phyloP scores from a whole-genome alignment of 2,888 invertebrate genomes.

The Boloria selene region DNA sequence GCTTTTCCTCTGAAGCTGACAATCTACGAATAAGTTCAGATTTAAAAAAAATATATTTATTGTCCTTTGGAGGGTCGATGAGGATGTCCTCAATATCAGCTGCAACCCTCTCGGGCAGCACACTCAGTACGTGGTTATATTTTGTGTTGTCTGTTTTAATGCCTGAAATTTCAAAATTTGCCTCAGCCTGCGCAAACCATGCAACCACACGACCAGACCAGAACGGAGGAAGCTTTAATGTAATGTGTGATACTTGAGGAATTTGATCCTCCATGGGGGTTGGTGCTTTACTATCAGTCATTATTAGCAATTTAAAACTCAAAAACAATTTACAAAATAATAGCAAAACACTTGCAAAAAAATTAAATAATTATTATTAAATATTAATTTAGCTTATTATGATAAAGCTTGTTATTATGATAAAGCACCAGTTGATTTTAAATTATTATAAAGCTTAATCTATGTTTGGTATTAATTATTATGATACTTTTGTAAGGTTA shows the following conservation, averaged over 20 bases:
- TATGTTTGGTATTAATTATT: too few relatives aligned
- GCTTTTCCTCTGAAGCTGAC: conserved; percentile 29
- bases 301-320: too few relatives aligned
- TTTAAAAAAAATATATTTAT: conserved; percentile 30
- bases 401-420: too few relatives aligned
- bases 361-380: too few relatives aligned
- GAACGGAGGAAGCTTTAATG: conserved; percentile 25
- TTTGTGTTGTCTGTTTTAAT: conserved; percentile 24
- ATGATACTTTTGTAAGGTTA: too few relatives aligned
- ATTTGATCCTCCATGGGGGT: not conserved
- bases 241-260: not conserved
- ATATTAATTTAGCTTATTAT: too few relatives aligned
- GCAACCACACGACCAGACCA: conserved; percentile 24
- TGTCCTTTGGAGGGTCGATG: conserved; percentile 21
- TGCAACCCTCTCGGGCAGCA: conserved; percentile 16
- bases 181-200: conserved; percentile 32
- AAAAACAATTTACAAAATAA: too few relatives aligned
- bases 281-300: not conserved
- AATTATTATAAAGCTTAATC: too few relatives aligned
- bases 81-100: conserved; percentile 31
- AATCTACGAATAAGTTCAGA: conserved; percentile 27
- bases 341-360: too few relatives aligned
- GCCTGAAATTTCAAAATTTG: conserved; percentile 18
- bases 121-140: conserved; percentile 23
- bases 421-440: too few relatives aligned